phyloP scores from a whole-genome alignment of 2,888 invertebrate species.

The Drosophila lutescens region DNA sequence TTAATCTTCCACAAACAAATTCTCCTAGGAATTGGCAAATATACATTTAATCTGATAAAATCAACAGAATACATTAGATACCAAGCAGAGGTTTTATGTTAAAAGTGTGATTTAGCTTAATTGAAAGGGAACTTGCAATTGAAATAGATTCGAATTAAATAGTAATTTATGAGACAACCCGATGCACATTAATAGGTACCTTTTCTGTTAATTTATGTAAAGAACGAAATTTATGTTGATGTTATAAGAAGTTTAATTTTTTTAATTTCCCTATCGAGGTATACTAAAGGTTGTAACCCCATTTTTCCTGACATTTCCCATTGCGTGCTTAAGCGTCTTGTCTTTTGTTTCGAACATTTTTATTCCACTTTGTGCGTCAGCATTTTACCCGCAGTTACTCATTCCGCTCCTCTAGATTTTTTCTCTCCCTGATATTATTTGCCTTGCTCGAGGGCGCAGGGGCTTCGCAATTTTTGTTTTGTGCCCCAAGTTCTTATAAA shows the following conservation, averaged over 20 bases:
- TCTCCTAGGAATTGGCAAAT: background rate
- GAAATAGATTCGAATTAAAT: too few relatives aligned
- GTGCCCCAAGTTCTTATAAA: conserved; percentile 54
- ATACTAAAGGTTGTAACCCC: conserved; percentile 11
- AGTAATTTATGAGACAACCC: too few relatives aligned
- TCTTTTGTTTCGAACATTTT: conserved; percentile 69
- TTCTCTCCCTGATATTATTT: conserved; percentile 24
- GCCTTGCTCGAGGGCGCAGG: conserved; percentile 2
- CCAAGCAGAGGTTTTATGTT: background rate
- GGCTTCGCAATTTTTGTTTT: conserved; percentile 23
- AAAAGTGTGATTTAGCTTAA: background rate
- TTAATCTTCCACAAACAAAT: background rate
- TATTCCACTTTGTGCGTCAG: conserved; percentile 48
- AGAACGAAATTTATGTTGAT: too few relatives aligned
- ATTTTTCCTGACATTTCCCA: conserved; percentile 27
- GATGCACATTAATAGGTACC: too few relatives aligned
- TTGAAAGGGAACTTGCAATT: background rate
- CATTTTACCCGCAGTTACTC: conserved; percentile 40
- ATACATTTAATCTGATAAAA: background rate
- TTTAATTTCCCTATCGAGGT: too few relatives aligned
- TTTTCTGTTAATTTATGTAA: too few relatives aligned
- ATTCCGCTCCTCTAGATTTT: conserved; percentile 18
- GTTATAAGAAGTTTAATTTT: too few relatives aligned
- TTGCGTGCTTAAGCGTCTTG: conserved; percentile 68
- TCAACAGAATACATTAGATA: background rate